A percentile compares a stretch with the other conserved stretches of the same genome.
These are phyloP conservation scores for Clangula hyemalis DNA, from an alignment of 2,797 vertebrate genomes.

Conservation along the genomic window DNA sequence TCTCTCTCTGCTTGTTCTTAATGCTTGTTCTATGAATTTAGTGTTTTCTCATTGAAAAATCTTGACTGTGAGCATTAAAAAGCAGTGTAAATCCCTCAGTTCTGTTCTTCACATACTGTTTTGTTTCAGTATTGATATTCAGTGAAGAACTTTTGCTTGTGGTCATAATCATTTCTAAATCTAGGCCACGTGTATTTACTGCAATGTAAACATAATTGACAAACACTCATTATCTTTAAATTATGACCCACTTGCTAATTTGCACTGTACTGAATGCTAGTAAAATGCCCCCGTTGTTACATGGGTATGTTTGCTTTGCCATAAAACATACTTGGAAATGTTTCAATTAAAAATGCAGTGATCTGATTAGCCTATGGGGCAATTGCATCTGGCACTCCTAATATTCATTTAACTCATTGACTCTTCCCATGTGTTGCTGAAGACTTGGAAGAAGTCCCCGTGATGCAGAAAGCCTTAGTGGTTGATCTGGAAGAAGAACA, in stretches of 20 bases:
- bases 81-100: neutral
- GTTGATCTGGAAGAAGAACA: neutral
- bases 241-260: constrained; percentile 20
- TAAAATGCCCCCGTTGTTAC: constrained; percentile 28
- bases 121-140: neutral
- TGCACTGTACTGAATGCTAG: constrained; percentile 5
- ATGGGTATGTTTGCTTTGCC: constrained; percentile 46
- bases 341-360: constrained; percentile 25
- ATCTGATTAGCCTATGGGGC: neutral
- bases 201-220: constrained; percentile 21
- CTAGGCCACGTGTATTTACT: neutral
- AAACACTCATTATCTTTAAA: constrained; percentile 40
- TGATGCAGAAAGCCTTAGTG: neutral
- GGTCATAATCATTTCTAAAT: constrained; percentile 10
- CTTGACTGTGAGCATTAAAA: neutral
- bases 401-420: neutral
- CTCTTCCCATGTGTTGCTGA: neutral
- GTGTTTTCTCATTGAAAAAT: neutral
- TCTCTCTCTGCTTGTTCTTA: neutral
- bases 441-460: neutral
- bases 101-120: neutral
- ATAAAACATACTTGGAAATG: neutral
- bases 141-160: neutral
- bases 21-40: neutral
- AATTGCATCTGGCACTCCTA: neutral